Evolutionary conservation across 1,140 invertebrate genomes (phyloP).

Genomic region (Neodiprion fabricii): DNA sequence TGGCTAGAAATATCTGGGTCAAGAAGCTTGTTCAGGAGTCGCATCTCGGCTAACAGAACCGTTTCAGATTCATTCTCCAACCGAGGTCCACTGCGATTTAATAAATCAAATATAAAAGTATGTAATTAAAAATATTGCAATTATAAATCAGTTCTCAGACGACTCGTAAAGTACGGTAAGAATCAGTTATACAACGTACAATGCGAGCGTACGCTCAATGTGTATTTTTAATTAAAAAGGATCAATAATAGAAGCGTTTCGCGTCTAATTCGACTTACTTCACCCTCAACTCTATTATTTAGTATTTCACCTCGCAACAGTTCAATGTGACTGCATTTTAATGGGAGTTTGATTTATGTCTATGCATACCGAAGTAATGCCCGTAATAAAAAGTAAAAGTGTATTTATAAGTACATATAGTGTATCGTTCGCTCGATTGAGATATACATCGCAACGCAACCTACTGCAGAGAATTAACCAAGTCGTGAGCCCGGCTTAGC

Average conservation of each 20-base stretch:
- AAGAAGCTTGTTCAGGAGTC: conserved; percentile 36
- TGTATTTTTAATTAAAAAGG: no score
- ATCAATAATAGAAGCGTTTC: no score
- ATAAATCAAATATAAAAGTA: background rate
- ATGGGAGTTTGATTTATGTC: background rate
- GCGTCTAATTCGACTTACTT: no score
- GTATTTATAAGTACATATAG: no score
- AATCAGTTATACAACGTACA: no score
- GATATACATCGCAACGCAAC: no score
- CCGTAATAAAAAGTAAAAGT: conserved; percentile 5
- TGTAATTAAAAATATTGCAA: conserved; percentile 11
- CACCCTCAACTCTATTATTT: no score
- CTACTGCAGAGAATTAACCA: conserved; percentile 36
- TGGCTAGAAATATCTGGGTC: conserved; percentile 35
- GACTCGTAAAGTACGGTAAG: no score
- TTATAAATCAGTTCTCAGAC: background rate
- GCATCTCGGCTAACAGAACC: conserved; percentile 37
- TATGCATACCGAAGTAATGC: conserved; percentile 18
- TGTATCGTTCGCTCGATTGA: no score
- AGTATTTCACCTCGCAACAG: no score
- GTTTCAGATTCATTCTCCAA: conserved; percentile 28
- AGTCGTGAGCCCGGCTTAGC: conserved; percentile 47
- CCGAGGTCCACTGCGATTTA: no score
- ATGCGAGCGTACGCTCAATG: no score
- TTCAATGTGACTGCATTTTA: conserved; percentile 25